Percentiles rank a stretch among this genome's conserved stretches.
Conservation (phyloP, 2,113 vertebrate species). For the Anolis carolinensis region DNA sequence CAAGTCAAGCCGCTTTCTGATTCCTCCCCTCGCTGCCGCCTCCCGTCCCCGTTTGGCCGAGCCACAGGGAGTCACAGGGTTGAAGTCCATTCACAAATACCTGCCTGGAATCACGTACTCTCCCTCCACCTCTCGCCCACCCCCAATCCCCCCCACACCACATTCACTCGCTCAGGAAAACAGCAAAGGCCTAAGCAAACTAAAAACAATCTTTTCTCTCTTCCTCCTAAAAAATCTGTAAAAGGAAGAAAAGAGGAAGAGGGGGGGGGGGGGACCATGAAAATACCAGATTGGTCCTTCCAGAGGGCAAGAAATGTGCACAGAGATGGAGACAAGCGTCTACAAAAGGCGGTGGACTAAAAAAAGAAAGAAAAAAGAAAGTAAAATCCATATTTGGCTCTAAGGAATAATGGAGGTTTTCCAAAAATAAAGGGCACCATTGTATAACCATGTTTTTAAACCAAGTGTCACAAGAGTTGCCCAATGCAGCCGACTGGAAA, state of each 20-base stretch:
- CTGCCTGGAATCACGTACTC: slow-evolving; percentile 85
- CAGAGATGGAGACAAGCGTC: slow-evolving; percentile 22
- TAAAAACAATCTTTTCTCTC: slow-evolving; percentile 58
- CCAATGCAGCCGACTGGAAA: slow-evolving; percentile 60
- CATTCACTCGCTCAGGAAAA: slow-evolving; percentile 35
- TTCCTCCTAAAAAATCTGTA: slow-evolving; percentile 30
- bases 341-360: neutral
- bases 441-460: slow-evolving; percentile 48
- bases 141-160: slow-evolving; percentile 3
- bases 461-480: slow-evolving; percentile 33
- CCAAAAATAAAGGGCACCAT: slow-evolving; percentile 57
- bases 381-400: slow-evolving; percentile 53
- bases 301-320: slow-evolving; percentile 42
- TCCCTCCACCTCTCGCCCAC: slow-evolving; percentile 20
- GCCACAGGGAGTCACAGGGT: slow-evolving; percentile 66
- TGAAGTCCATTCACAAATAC: slow-evolving; percentile 76
- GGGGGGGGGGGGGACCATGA: neutral
- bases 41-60: slow-evolving; percentile 54
- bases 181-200: slow-evolving; percentile 59
- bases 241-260: slow-evolving; percentile 4
- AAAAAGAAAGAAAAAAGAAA: slow-evolving; percentile 54
- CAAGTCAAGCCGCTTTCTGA: slow-evolving; percentile 62
- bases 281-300: slow-evolving; percentile 52
- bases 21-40: slow-evolving; percentile 53
- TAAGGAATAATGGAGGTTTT: slow-evolving; percentile 71